Percentiles rank a stretch among this genome's conserved stretches.
These are phyloP conservation scores for Arctopsyche grandis DNA, from an alignment of 1,140 invertebrate species.

Conservation along the genomic window DNA sequence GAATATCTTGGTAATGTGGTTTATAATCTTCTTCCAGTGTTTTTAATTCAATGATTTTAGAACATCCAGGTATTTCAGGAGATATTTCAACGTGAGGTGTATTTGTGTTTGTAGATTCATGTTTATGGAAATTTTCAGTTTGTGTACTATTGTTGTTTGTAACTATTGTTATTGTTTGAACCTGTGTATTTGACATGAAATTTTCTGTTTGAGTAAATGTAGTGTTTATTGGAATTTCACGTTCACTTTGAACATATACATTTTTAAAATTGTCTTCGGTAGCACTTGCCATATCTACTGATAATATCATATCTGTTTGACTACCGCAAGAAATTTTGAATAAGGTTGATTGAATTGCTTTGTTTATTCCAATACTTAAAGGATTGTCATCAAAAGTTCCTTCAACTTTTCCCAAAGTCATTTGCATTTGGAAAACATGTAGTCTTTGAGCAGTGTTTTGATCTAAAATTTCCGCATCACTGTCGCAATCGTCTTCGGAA, in stretches of 20 bases:
- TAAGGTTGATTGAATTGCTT: slow-evolving; percentile 59
- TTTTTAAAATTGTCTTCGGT: slow-evolving; percentile 61
- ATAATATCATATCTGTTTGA: slow-evolving; percentile 62
- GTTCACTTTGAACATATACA: slow-evolving; percentile 57
- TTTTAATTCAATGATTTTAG: not conserved
- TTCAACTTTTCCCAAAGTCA: slow-evolving; percentile 60
- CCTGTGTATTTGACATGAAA: not conserved
- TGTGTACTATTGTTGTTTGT: not conserved
- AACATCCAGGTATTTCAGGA: too few relatives aligned
- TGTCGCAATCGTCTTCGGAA: slow-evolving; percentile 42
- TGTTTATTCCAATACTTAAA: slow-evolving; percentile 60
- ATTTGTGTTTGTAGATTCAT: slow-evolving; percentile 4
- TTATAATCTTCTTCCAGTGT: slow-evolving; percentile 34
- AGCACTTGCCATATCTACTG: slow-evolving; percentile 60
- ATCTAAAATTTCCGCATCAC: slow-evolving; percentile 56
- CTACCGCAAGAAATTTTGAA: slow-evolving; percentile 61
- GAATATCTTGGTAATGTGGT: not conserved
- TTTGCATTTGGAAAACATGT: slow-evolving; percentile 62
- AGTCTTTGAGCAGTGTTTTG: slow-evolving; percentile 57
- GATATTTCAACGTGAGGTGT: not conserved
- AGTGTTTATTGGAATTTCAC: not conserved
- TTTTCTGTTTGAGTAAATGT: slow-evolving; percentile 4
- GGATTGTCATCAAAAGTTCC: slow-evolving; percentile 60
- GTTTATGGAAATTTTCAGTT: not conserved
- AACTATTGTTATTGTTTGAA: not conserved